Conservation (phyloP, 1,140 invertebrate genomes). For the Solenopsis invicta region DNA sequence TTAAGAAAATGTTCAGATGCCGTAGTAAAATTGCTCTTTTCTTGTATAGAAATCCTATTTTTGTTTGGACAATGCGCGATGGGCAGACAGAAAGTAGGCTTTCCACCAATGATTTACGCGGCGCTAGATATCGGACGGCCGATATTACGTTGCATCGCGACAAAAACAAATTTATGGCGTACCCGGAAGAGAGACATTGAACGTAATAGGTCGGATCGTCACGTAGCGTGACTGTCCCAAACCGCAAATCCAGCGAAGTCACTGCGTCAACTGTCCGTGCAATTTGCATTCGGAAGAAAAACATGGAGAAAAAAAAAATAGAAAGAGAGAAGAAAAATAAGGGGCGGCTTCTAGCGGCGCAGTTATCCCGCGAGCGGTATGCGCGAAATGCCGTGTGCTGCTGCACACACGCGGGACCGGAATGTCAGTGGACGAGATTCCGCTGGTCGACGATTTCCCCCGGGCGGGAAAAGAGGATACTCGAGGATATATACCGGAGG, state of each 20-base stretch:
- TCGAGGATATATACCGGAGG: constrained; percentile 6
- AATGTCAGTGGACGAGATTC: constrained; percentile 74
- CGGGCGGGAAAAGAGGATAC: constrained; percentile 37
- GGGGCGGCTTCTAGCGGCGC: constrained; percentile 14
- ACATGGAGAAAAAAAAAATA: not conserved
- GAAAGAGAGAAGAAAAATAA: not conserved
- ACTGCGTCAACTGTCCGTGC: constrained; percentile 17
- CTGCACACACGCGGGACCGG: constrained; percentile 67
- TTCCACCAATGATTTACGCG: constrained; percentile 19
- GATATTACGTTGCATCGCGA: not conserved
- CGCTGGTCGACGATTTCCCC: constrained; percentile 63
- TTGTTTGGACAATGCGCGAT: constrained; percentile 21
- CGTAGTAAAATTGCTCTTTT: no score
- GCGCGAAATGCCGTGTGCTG: constrained; percentile 64
- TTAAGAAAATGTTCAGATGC: no score
- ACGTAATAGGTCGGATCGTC: constrained; percentile 30
- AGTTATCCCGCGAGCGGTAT: constrained; percentile 47
- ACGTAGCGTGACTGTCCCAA: not conserved
- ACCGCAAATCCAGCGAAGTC: constrained; percentile 5
- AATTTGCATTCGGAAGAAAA: constrained; percentile 50
- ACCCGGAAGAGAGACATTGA: constrained; percentile 21
- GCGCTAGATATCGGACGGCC: constrained; percentile 25
- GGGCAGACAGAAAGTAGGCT: not conserved
- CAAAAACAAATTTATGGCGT: constrained; percentile 44
- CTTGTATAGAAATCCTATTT: not conserved